phyloP scores from a whole-genome alignment of 2,888 invertebrate species.

The Dasysyrphus albostriatus region DNA sequence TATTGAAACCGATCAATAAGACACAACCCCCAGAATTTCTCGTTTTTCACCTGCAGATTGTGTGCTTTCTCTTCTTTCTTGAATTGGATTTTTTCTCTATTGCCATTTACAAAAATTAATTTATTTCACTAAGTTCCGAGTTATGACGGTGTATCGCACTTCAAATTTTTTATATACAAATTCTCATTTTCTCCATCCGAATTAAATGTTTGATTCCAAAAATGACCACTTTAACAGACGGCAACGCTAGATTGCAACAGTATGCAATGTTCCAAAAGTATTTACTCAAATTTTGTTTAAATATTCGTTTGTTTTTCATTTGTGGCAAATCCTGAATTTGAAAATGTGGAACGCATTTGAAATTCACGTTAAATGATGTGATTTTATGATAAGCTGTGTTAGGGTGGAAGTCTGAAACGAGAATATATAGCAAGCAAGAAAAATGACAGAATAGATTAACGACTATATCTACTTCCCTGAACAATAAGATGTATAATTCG shows the following conservation, averaged over 20 bases:
- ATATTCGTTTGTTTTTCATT: constrained; percentile 41
- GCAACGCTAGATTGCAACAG: constrained; percentile 8
- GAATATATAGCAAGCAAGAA: constrained; percentile 5
- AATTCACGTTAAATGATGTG: not conserved
- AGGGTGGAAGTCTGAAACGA: constrained; percentile 9
- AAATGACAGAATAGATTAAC: constrained; percentile 26
- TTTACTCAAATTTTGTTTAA: constrained; percentile 39
- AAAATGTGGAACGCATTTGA: constrained; percentile 15
- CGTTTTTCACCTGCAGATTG: too few relatives aligned
- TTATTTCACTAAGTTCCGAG: too few relatives aligned
- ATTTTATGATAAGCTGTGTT: not conserved
- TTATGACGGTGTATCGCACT: too few relatives aligned
- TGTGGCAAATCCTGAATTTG: constrained; percentile 18
- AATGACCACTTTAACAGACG: not conserved
- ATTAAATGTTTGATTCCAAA: not conserved
- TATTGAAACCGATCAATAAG: too few relatives aligned
- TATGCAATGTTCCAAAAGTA: constrained; percentile 17
- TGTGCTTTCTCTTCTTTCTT: too few relatives aligned
- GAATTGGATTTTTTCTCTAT: too few relatives aligned
- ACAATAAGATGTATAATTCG: not conserved
- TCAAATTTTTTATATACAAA: too few relatives aligned
- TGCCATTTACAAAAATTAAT: too few relatives aligned
- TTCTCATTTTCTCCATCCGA: too few relatives aligned
- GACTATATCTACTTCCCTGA: not conserved
- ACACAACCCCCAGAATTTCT: too few relatives aligned